phyloP scores from a whole-genome alignment of 2,888 invertebrate species.

The Byasa hedistus region DNA sequence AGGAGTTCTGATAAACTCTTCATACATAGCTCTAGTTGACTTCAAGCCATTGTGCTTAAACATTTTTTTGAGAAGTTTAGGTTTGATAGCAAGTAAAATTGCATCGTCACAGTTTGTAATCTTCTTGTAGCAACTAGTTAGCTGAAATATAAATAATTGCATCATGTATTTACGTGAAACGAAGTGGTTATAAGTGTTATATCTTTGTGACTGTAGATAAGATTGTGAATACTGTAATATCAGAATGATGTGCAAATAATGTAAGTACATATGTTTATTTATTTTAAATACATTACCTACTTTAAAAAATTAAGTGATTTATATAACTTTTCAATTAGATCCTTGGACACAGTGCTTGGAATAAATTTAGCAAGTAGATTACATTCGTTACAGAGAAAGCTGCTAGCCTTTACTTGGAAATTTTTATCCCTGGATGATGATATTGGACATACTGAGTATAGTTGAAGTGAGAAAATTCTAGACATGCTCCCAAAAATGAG shows the following conservation, averaged over 20 bases:
- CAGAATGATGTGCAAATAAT: not conserved
- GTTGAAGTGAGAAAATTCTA: too few relatives aligned
- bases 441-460: too few relatives aligned
- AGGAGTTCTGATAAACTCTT: conserved; percentile 77
- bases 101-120: conserved; percentile 72
- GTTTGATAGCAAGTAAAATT: conserved; percentile 78
- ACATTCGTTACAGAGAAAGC: too few relatives aligned
- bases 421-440: too few relatives aligned
- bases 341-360: too few relatives aligned
- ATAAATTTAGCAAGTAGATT: too few relatives aligned
- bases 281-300: not conserved
- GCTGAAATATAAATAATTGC: conserved; percentile 48
- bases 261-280: not conserved
- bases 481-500: too few relatives aligned
- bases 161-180: not conserved
- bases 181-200: not conserved
- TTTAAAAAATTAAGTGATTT: too few relatives aligned
- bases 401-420: too few relatives aligned
- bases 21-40: conserved; percentile 82
- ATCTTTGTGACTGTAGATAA: not conserved
- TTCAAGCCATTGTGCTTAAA: conserved; percentile 72
- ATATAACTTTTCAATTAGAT: too few relatives aligned
- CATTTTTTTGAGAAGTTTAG: conserved; percentile 81
- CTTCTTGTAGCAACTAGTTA: conserved; percentile 59
- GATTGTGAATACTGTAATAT: not conserved